phyloP scores from a whole-genome alignment of 2,113 vertebrate species.

The Dunckerocampus dactyliophorus region DNA sequence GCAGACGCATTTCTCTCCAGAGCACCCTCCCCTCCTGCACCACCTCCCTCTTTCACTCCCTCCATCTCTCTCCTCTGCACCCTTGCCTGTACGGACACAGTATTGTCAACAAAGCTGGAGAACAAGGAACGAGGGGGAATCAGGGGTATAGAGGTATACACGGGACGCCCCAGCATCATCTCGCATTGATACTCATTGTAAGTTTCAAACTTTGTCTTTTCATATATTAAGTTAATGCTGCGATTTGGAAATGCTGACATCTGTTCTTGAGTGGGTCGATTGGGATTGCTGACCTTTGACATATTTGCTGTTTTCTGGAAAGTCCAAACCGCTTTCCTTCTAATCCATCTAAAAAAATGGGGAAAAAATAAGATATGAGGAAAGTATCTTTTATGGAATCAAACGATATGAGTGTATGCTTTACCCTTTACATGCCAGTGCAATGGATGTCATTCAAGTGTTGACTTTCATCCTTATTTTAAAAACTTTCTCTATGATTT shows the following conservation, averaged over 20 bases:
- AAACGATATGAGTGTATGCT: background rate
- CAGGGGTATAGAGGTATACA: conserved; percentile 52
- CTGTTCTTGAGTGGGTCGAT: background rate
- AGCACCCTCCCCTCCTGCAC: conserved; percentile 57
- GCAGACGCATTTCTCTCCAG: conserved; percentile 74
- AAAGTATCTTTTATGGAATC: background rate
- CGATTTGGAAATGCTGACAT: background rate
- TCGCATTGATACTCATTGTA: conserved; percentile 52
- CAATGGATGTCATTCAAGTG: background rate
- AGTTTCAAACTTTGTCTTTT: conserved; percentile 43
- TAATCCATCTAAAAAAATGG: background rate
- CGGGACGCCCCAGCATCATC: conserved; percentile 20
- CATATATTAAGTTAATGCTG: background rate
- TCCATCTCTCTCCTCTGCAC: conserved; percentile 56
- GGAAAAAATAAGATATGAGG: background rate
- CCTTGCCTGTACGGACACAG: conserved; percentile 57
- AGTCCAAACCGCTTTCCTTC: background rate
- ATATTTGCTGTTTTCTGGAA: background rate
- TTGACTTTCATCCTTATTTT: background rate
- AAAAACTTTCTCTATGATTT: background rate
- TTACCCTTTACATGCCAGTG: no score
- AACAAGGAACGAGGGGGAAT: conserved; percentile 54
- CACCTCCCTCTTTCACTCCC: conserved; percentile 67
- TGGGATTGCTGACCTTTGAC: conserved; percentile 50
- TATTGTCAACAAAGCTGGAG: conserved; percentile 71